Base-by-base conservation (phyloP, 2,888 invertebrate species). In the Xylocampa areola region DNA sequence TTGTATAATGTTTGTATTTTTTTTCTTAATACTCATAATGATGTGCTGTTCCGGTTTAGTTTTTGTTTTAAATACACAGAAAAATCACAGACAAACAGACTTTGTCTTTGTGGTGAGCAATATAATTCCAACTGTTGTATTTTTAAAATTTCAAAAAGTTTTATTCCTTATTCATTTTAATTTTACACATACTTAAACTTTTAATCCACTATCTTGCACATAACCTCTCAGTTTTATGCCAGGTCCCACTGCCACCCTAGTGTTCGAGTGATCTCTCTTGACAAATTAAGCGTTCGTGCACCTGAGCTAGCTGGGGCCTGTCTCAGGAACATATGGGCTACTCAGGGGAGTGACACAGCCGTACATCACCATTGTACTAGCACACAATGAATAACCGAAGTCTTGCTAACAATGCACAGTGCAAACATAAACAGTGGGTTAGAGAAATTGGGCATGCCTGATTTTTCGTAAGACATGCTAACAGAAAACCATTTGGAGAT, bases 231-330 rank as follows among this genome's bases (percentile, higher is more conserved):
- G 61, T 67, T 68, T 55, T 40, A 67, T 48, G 40, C 33, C 6
- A 23, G 45, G 44, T 44, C 47, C 30, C 14, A 8, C 1, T 8
- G 8, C 57, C 60, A 39, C 11, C 1, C 30, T 33, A 40, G 48
- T 49, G 60, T 63, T 61, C 50, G 63, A 67, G 73, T 77, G 76
- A 83, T 82, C 81, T 81, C 79, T 64, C 71, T 77, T 88, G 87
- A 88, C 86, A 85, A 86, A 90, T 90, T 84, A 86, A 81, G 62
- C 72, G 49, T 71, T 52, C 29, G 50, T 69, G 47, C 87, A 89
- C 88, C 88, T 89, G 88, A 84, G 86, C 71, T 76, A 45, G 66
- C 40, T 35, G 58, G 69, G 71, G 72, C 67, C 68, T 80, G 80
- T 74, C 76, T 49, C 68, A 55, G 63, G 75, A 68, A 82, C 84